Conservation (phyloP, 2,888 invertebrate species). For the Exephanes ischioxanthus region DNA sequence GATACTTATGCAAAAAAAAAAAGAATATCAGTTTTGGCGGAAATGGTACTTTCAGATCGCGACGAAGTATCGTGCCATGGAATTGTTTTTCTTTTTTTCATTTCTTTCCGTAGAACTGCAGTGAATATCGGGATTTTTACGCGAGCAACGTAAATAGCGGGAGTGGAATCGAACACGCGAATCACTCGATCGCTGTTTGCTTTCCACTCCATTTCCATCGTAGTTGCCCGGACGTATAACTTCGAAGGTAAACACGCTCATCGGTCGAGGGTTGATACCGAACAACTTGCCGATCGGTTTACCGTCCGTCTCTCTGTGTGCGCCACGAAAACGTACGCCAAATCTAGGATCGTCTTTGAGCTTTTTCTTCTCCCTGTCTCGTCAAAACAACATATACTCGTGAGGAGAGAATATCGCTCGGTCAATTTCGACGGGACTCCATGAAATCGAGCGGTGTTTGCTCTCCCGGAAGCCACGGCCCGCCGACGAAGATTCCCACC, state of each 20-base stretch:
- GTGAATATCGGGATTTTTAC: neutral
- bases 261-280: slow-evolving; percentile 3
- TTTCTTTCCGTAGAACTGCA: neutral
- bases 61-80: no score
- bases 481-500: neutral
- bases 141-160: slow-evolving; percentile 18
- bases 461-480: neutral
- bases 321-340: neutral
- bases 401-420: neutral
- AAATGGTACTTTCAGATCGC: no score
- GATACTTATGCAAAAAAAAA: neutral
- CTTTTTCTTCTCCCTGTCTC: neutral
- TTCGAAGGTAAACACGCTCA: slow-evolving; percentile 40
- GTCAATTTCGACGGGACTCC: neutral
- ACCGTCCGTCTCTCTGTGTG: slow-evolving; percentile 1
- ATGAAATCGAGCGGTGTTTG: neutral
- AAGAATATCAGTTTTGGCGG: neutral
- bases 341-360: neutral
- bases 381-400: neutral
- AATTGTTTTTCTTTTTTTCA: neutral
- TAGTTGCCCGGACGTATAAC: slow-evolving; percentile 15
- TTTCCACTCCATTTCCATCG: slow-evolving; percentile 51
- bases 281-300: slow-evolving; percentile 26
- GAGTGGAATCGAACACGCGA: slow-evolving; percentile 32
- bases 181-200: slow-evolving; percentile 49